Percentiles rank a stretch among this genome's conserved stretches.
These are phyloP conservation scores for Poecilia picta DNA, from an alignment of 2,797 vertebrate genomes.

Conservation along the genomic window DNA sequence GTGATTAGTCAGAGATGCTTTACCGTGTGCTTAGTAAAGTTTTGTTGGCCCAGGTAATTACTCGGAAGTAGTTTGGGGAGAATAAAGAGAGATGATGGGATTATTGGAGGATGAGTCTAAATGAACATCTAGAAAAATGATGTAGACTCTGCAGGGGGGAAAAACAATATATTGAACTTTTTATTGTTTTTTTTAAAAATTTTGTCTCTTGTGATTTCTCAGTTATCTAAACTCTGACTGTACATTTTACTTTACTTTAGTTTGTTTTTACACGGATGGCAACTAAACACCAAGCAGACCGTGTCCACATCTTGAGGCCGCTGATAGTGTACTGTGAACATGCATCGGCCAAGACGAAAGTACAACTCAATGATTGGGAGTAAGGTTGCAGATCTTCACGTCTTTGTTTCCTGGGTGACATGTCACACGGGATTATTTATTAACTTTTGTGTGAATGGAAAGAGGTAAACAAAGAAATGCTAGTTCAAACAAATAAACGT, in stretches of 20 bases:
- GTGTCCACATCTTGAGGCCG: background rate
- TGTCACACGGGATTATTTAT: background rate
- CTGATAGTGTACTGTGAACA: background rate
- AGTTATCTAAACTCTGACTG: background rate
- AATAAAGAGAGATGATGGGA: slow-evolving; percentile 1
- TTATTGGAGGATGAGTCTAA: background rate
- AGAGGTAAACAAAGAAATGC: background rate
- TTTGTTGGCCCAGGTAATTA: slow-evolving; percentile 2
- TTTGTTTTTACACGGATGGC: background rate
- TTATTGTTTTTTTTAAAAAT: no score
- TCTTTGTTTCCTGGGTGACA: background rate
- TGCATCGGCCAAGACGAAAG: background rate
- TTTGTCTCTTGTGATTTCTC: background rate
- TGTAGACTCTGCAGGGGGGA: background rate
- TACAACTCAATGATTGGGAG: background rate
- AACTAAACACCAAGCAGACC: background rate
- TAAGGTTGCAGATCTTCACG: background rate
- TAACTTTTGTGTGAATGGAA: background rate
- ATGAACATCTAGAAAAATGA: background rate
- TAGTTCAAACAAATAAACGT: background rate
- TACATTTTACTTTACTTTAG: background rate
- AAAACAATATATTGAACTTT: background rate
- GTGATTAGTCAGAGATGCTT: background rate
- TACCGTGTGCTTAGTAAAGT: background rate
- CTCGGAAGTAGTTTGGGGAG: background rate